Evolutionary conservation across 2,797 vertebrate genomes (phyloP).

Genomic region (Chloroceryle inda): DNA sequence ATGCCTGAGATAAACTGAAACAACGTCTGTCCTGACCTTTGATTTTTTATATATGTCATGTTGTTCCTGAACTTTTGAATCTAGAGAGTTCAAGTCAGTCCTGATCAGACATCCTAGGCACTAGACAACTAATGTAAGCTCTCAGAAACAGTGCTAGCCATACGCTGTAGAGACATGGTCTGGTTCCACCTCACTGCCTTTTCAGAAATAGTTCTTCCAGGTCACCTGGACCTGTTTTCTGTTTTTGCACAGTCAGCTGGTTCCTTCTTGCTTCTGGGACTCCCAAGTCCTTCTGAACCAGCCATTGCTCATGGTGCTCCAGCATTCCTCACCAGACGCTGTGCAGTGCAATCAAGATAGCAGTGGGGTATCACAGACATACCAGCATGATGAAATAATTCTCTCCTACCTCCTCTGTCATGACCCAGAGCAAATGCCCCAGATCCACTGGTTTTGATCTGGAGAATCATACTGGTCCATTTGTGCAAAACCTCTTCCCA

Average conservation of each 20-base stretch:
- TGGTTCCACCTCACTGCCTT: not conserved
- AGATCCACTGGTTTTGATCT: not conserved
- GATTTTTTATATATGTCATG: not conserved
- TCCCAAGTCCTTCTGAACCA: not conserved
- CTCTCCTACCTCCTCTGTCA: not conserved
- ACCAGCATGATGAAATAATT: not conserved
- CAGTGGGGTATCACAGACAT: not conserved
- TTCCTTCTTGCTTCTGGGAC: not conserved
- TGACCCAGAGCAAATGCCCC: not conserved
- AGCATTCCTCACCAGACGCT: fast-evolving
- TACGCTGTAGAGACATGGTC: not conserved
- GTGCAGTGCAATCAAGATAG: fast-evolving
- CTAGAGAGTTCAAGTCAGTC: not conserved
- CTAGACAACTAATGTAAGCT: not conserved
- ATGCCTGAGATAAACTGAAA: slow-evolving; percentile 28
- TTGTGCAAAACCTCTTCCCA: not conserved
- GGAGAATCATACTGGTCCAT: not conserved
- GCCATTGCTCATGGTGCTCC: not conserved
- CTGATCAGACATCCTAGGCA: not conserved
- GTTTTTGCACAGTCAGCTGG: not conserved
- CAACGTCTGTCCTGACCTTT: not conserved
- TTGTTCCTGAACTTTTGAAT: not conserved
- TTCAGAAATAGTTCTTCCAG: not conserved
- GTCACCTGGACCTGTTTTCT: not conserved
- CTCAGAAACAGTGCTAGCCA: not conserved